phyloP scores from a whole-genome alignment of 64 coral and sea anemone genomes.

The Actinia equina region DNA sequence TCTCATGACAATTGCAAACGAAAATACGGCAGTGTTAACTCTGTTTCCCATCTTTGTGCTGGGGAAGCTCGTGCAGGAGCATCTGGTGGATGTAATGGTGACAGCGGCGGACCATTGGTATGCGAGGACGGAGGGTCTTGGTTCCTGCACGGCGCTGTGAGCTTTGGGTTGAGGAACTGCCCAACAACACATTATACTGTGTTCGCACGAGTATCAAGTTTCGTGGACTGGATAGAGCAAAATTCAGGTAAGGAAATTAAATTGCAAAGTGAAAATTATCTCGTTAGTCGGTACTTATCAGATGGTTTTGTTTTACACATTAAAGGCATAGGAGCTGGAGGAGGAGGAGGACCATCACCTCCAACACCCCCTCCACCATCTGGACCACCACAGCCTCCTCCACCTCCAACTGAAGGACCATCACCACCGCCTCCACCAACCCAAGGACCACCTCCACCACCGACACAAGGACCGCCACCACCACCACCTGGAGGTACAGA shows the following conservation, averaged over 20 bases:
- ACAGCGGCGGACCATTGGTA: slow-evolving; percentile 62
- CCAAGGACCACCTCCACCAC: slow-evolving; percentile 11
- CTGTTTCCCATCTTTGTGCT: slow-evolving; percentile 62
- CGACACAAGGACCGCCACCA: neutral
- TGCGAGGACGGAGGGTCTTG: slow-evolving; percentile 47
- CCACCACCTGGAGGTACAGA: neutral
- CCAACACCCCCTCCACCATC: neutral
- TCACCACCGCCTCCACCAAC: slow-evolving; percentile 29
- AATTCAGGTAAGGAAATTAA: slow-evolving; percentile 31
- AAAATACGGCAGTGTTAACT: slow-evolving; percentile 56
- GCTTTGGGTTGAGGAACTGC: slow-evolving; percentile 46
- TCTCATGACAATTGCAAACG: slow-evolving; percentile 57
- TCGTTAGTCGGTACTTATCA: neutral
- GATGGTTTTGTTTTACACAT: neutral
- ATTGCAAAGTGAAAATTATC: neutral
- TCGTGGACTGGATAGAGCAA: slow-evolving; percentile 24
- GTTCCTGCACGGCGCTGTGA: slow-evolving; percentile 74
- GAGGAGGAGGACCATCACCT: slow-evolving; percentile 1
- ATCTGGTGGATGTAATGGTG: slow-evolving; percentile 63
- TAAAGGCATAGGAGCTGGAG: slow-evolving; percentile 7
- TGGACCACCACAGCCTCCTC: neutral
- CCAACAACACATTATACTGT: slow-evolving; percentile 76
- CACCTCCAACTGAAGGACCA: neutral
- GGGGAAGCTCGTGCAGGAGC: slow-evolving; percentile 45
- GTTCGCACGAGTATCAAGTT: slow-evolving; percentile 62